Base-by-base conservation (phyloP, 2,113 vertebrate species). In the Regulus satrapa region DNA sequence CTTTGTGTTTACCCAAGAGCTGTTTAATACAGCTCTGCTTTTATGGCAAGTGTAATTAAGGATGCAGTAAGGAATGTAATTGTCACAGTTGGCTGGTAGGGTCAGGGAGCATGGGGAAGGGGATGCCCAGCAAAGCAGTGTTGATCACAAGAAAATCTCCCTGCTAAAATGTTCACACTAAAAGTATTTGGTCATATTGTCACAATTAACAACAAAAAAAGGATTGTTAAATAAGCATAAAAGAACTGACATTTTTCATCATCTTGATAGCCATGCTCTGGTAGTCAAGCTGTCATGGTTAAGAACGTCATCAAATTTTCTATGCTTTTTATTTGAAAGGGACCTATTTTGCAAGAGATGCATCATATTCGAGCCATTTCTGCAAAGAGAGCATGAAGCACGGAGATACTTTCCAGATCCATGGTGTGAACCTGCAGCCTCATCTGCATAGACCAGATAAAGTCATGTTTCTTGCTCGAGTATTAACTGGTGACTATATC, bases 391-490 rank as follows among this genome's bases (percentile, higher is more conserved):
- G 98, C 49, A 98, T 98, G 95, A 99, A 99, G 93, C 99, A 99
- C n/a, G 98, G 98, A 79, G 97, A 97, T 72, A 98, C 98, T 19
- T 98, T 99, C 51, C 97, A 98, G 85, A 97, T 97, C 46, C 98
- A 98, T 20, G 98, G 98, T 15, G 97, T 98, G 55, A 97, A 96
- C 86, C 24, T 98, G 38, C 98, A 97, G 82, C 96, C 94, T 64
- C 97, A 95, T 80, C 86, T 97, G 21, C 94, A 93, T 4, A 96
- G 98, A 98, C 94, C 98, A 89, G 52, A 98, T 73, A 99, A 99
- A 96, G 99, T 99, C 59, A 99, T 99, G 99, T 99, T 99, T 96
- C 98, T 99, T 81, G 99, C 99, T 55, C 98, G 99, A 66, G 99
- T 99, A 66, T 97, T 99, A 16, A 99, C 99, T 56, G 99, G 99